A percentile compares a stretch with the other conserved stretches of the same genome.
phyloP scores from a whole-genome alignment of 2,888 invertebrate species.

The Rhamphomyia laevipes region DNA sequence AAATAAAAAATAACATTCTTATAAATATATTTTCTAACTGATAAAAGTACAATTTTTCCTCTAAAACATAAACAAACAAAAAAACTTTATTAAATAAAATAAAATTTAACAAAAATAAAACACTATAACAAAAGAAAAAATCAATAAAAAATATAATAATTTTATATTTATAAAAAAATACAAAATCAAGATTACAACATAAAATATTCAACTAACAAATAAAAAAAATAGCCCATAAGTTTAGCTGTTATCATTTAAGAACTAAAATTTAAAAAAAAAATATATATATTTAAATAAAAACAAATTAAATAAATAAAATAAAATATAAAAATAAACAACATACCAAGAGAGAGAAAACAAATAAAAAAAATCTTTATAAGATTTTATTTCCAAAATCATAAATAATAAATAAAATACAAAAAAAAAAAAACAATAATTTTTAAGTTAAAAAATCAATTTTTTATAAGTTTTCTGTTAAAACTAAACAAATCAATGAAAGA shows the following conservation, averaged over 20 bases:
- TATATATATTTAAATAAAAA: conserved; percentile 8
- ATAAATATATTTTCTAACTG: not conserved
- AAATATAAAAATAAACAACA: not conserved
- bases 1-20: no score
- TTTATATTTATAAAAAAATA: conserved; percentile 1
- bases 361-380: conserved; percentile 7
- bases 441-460: not conserved
- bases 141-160: not conserved
- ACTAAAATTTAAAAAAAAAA: conserved; percentile 12
- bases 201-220: not conserved
- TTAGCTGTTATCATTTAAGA: conserved; percentile 20
- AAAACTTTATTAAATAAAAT: not conserved
- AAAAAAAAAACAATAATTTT: conserved; percentile 20
- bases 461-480: conserved; percentile 12
- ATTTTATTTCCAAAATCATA: conserved; percentile 9
- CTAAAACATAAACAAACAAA: not conserved
- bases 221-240: conserved; percentile 17
- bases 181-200: not conserved
- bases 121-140: conserved; percentile 1
- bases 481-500: conserved; percentile 3
- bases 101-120: conserved; percentile 8
- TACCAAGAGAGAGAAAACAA: conserved; percentile 9
- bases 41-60: conserved; percentile 1
- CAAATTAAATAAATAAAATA: conserved; percentile 1
- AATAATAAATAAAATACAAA: no score